Evolutionary conservation across 2,113 vertebrate species (phyloP), one percentile per base, ranked within the genome.

Genomic region (Larimichthys polyactis): DNA sequence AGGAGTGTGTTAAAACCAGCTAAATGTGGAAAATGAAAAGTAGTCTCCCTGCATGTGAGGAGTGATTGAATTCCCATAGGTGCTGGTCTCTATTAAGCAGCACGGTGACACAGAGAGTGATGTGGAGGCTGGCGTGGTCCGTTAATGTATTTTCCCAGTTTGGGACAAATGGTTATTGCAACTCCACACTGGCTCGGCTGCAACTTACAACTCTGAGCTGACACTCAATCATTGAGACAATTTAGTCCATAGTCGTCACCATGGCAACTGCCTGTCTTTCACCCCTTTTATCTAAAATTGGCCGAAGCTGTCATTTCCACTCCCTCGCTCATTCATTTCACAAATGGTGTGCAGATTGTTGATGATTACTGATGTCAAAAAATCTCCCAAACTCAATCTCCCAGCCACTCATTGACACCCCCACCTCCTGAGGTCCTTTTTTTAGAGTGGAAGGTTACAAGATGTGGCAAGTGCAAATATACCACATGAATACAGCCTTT

Each of bases 241-340:
- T 93, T 94, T 91, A 85, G 86, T 87, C 90, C 69, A 73, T 72
- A 52, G 78, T 57, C 44, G 89, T 95, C 87, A 81, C 93, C 92
- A 91, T 93, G 90, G 93, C 87, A 93, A 95, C 95, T 65, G 73
- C 62, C 80, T 81, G 86, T 91, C 89, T 90, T 86, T 92, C 87
- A 90, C 90, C 87, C 77, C 77, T 89, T 91, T 91, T 88, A 84
- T 90, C 90, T 86, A 81, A 94, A 92, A 92, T 87, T 88, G 86
- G 81, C 86, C 85, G 69, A 86, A 91, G 89, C 90, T 90, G 88
- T 90, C 85, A 91, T 91, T 90, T 87, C 82, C 75, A 52, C 84
- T 85, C 70, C 60, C 71, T 52, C 22, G 70, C 86, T 75, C 88
- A 83, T 87, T 91, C 91, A 81, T 91, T 90, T 72, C 82, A 88